Evolutionary conservation across 1,140 invertebrate species (phyloP).

Genomic region (Aricia agestis): DNA sequence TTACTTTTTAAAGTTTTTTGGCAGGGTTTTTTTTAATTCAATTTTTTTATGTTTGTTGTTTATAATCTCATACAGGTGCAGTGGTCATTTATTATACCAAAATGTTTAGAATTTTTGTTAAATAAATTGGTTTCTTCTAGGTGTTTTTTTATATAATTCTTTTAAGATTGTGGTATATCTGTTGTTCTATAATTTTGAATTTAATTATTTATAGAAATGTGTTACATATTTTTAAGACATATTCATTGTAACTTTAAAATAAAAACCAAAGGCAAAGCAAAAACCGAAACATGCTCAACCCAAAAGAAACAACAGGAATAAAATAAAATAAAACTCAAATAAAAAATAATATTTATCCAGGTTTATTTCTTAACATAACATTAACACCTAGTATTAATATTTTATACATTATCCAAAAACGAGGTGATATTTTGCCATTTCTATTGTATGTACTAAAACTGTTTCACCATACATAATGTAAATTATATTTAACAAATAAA

Average conservation of each 20-base stretch:
- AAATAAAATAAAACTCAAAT: slow-evolving; percentile 63
- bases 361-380: slow-evolving; percentile 74
- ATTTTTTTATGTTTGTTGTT: no score
- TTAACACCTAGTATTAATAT: slow-evolving; percentile 69
- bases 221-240: no score
- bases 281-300: slow-evolving; percentile 24
- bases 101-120: no score
- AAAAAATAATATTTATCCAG: slow-evolving; percentile 72
- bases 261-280: neutral
- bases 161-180: no score
- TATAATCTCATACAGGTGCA: no score
- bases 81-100: no score
- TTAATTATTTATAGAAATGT: no score
- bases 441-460: slow-evolving; percentile 47
- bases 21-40: no score
- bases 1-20: no score
- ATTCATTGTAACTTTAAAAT: neutral
- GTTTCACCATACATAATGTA: slow-evolving; percentile 4
- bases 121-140: neutral
- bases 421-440: slow-evolving; percentile 54
- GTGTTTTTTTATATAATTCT: neutral
- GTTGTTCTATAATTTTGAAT: no score
- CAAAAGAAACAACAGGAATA: slow-evolving; percentile 28
- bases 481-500: slow-evolving; percentile 21
- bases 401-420: slow-evolving; percentile 72